Evolutionary conservation across 2,113 vertebrate genomes (phyloP), one percentile per base, ranked within the genome.

Genomic region (Aphelocoma coerulescens): DNA sequence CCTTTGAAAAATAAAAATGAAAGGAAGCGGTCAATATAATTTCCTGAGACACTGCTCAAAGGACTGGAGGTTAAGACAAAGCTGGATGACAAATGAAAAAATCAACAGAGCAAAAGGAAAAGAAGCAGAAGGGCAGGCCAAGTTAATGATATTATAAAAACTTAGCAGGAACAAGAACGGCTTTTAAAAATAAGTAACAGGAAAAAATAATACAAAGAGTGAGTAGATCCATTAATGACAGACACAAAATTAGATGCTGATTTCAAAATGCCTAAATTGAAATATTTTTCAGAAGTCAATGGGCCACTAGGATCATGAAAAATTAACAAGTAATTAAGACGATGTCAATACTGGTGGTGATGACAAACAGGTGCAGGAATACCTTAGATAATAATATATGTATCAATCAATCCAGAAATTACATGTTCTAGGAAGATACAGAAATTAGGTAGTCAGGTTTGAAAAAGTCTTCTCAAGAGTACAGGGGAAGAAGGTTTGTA

Each of bases 1-100:
- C 65, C 94, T 97, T 71, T 89, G 92, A 94, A 95, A 94, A 93
- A 92, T 23, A 91, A 88, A 51, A 96, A 77, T 44, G 55, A 95
- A 95, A 92, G 91, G 41, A 95, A 89, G 61, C 7, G 2, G 91
- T 77, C 96, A 81, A 83, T 85, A 58, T 65, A 3, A 93, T 92
- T 95, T 95, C 71, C 89, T 89, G 54, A 89, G 37, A 91, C 44
- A 58, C 19, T 52, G 77, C 51, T 94, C 66, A 88, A 37, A 93
- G 78, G 84, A 67, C 6, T 87, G 44, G 59, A 90, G 59, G 78
- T 92, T 84, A 95, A 96, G 84, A 85, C 46, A 90, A 86, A 88
- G 79, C n/a, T 85, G 41, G 30, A 52, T 16, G 43, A 89, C 49
- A 96, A 95, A 91, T 57, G 46, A 81, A 87, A 72, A 96, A 93